These are phyloP conservation scores for Ypsolopha scabrella DNA, from an alignment of 2,888 invertebrate genomes.

Conservation along the genomic window DNA sequence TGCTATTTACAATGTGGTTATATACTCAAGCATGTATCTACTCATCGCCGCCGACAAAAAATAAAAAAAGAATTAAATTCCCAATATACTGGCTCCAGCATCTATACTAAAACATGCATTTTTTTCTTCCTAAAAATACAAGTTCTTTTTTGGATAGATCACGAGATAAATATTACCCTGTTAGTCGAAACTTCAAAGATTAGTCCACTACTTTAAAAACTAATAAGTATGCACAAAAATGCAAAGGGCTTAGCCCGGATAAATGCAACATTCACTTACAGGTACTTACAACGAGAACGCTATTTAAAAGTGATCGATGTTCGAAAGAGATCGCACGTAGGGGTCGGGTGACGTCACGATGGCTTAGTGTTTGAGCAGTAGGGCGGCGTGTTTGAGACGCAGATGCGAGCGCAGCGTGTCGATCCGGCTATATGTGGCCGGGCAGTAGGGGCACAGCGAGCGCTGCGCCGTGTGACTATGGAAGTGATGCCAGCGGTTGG, in stretches of 20 bases:
- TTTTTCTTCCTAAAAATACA: slow-evolving; percentile 10
- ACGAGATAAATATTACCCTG: slow-evolving; percentile 45
- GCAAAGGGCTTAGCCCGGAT: background rate
- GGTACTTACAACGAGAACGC: too few relatives aligned
- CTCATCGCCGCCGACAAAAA: background rate
- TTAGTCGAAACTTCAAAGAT: slow-evolving; percentile 23
- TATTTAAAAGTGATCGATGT: background rate
- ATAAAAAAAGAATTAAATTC: background rate
- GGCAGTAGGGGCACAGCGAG: slow-evolving; percentile 86
- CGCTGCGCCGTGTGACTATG: slow-evolving; percentile 86
- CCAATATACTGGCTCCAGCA: background rate
- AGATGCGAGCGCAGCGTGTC: slow-evolving; percentile 88
- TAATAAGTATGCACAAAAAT: slow-evolving; percentile 10
- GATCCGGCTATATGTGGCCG: slow-evolving; percentile 88
- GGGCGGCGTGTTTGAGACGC: slow-evolving; percentile 78
- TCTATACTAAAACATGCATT: background rate
- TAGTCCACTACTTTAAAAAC: slow-evolving; percentile 6
- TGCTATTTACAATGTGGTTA: too few relatives aligned
- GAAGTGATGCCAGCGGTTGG: slow-evolving; percentile 91
- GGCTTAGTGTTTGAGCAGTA: slow-evolving; percentile 54
- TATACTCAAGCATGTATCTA: background rate
- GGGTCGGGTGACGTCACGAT: slow-evolving; percentile 14
- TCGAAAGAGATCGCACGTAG: slow-evolving; percentile 11
- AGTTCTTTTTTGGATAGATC: slow-evolving; percentile 20
- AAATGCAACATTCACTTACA: background rate